A percentile compares a stretch with the other conserved stretches of the same genome.
Evolutionary conservation across 2,113 vertebrate genomes (phyloP).

Genomic region (Canis aureus): DNA sequence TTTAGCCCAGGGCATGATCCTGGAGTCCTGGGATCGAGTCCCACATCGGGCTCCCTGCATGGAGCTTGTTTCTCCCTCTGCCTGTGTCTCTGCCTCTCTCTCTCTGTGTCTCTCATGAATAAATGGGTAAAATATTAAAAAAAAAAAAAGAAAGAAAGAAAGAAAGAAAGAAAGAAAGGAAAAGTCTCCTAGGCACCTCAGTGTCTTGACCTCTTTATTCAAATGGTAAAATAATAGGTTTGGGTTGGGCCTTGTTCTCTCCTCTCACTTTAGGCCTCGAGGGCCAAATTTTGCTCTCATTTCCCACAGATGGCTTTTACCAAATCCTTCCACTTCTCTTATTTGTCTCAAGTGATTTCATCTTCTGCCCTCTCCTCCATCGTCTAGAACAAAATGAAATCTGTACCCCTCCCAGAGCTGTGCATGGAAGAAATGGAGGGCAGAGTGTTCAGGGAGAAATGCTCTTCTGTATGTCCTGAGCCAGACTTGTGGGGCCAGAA

Average conservation of each 20-base stretch:
- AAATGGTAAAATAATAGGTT: neutral
- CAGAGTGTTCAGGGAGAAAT: neutral
- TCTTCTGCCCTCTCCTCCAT: neutral
- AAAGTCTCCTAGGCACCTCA: neutral
- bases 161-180: too few relatives aligned
- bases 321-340: slow-evolving; percentile 19
- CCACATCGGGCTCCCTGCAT: too few relatives aligned
- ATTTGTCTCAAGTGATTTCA: neutral
- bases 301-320: neutral
- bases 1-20: too few relatives aligned
- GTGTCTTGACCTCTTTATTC: neutral
- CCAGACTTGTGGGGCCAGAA: neutral
- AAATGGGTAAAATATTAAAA: too few relatives aligned
- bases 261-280: neutral
- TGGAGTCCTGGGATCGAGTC: too few relatives aligned
- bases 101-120: too few relatives aligned
- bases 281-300: neutral
- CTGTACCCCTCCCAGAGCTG: neutral
- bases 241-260: neutral
- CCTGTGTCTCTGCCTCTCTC: too few relatives aligned
- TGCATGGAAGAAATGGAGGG: neutral
- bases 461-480: rapidly evolving
- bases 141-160: too few relatives aligned
- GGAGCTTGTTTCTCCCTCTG: too few relatives aligned
- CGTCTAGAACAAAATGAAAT: slow-evolving; percentile 35